These are phyloP conservation scores for Brachionichthys hirsutus DNA, from an alignment of 2,113 vertebrate genomes.

Conservation along the genomic window DNA sequence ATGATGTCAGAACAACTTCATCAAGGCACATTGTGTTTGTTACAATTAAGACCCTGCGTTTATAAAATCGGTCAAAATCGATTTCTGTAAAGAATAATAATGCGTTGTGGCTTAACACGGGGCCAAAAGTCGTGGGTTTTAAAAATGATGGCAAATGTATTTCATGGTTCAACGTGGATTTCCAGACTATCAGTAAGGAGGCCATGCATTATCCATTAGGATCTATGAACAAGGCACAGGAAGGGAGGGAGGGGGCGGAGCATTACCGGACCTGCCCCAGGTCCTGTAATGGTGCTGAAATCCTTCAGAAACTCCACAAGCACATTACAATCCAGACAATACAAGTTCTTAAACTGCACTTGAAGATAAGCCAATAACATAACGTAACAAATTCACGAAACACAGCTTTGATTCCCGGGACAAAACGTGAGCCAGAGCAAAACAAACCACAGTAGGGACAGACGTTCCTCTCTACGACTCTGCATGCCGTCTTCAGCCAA, in stretches of 20 bases:
- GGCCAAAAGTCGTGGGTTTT: slow-evolving; percentile 43
- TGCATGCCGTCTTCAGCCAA: slow-evolving; percentile 40
- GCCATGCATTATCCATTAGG: slow-evolving; percentile 78
- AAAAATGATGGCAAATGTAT: slow-evolving; percentile 50
- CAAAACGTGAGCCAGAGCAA: slow-evolving; percentile 59
- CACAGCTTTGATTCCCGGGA: slow-evolving; percentile 36
- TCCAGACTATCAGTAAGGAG: slow-evolving; percentile 55
- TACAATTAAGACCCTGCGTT: slow-evolving; percentile 37
- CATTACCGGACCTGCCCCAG: slow-evolving; percentile 69
- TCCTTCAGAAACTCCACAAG: slow-evolving; percentile 53
- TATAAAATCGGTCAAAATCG: slow-evolving; percentile 54
- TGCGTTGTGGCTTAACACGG: slow-evolving; percentile 36
- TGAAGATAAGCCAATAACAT: slow-evolving; percentile 57
- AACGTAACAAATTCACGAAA: slow-evolving; percentile 76
- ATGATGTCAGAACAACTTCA: slow-evolving; percentile 50
- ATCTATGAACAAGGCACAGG: slow-evolving; percentile 80
- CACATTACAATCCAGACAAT: slow-evolving; percentile 52
- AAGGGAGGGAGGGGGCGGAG: slow-evolving; percentile 65
- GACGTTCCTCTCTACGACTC: slow-evolving; percentile 24
- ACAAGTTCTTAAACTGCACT: slow-evolving; percentile 57
- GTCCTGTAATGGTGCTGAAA: slow-evolving; percentile 39
- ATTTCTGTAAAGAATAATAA: slow-evolving; percentile 27
- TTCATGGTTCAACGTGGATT: slow-evolving; percentile 51
- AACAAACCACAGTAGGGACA: slow-evolving; percentile 51
- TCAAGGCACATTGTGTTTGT: slow-evolving; percentile 70